A percentile compares a stretch with the other conserved stretches of the same genome.
Evolutionary conservation across 1,140 invertebrate genomes (phyloP).

Genomic region (Listronotus oregonensis): DNA sequence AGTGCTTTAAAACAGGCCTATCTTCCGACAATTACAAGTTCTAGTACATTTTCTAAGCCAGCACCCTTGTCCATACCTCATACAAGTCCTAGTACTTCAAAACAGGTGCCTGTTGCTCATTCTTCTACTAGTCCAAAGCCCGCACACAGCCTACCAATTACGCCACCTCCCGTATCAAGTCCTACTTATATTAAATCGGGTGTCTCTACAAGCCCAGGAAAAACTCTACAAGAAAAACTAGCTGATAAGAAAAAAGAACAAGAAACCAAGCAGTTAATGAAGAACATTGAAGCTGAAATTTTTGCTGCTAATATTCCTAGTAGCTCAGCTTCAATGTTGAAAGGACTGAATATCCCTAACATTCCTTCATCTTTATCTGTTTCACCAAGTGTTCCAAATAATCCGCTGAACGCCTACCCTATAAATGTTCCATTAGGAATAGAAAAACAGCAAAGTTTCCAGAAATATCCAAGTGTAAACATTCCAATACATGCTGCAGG

Average conservation of each 20-base stretch:
- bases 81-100: constrained; percentile 3
- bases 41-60: neutral
- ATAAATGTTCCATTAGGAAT: neutral
- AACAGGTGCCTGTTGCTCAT: constrained; percentile 11
- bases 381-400: constrained; percentile 23
- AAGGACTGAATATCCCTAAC: constrained; percentile 37
- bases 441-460: neutral
- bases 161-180: constrained; percentile 21
- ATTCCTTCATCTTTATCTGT: constrained; percentile 39
- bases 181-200: constrained; percentile 26
- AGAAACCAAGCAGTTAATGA: constrained; percentile 31
- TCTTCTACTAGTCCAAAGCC: constrained; percentile 21
- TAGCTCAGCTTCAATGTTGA: constrained; percentile 12
- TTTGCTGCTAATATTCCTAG: constrained; percentile 11
- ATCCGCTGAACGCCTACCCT: neutral
- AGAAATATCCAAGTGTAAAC: constrained; percentile 4
- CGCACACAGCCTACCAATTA: constrained; percentile 14
- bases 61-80: neutral
- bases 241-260: constrained; percentile 63
- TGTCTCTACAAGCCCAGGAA: constrained; percentile 59
- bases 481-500: neutral
- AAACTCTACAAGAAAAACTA: constrained; percentile 66
- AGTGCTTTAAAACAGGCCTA: too few species aligned
- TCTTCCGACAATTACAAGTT: neutral
- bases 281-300: constrained; percentile 36